Evolutionary conservation across 2,888 invertebrate species (phyloP), one percentile per base, ranked within the genome.

Genomic region (Catocala sponsa): DNA sequence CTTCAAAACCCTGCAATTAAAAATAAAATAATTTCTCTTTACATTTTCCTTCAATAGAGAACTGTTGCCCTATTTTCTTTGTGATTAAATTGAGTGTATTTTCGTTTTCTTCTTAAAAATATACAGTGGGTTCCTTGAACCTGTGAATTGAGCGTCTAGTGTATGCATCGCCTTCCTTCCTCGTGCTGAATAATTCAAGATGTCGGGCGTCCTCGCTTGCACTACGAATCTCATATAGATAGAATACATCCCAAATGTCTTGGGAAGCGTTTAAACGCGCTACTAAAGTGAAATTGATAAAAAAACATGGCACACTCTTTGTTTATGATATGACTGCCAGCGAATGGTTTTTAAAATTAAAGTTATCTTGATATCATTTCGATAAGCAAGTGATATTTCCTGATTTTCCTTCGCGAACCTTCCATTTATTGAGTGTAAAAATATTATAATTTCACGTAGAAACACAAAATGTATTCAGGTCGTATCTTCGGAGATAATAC

Each of bases 121-220:
- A 50, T 59, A 50, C 52, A 35, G 46, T 7, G 55, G 74, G 79
- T 75, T 80, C 80, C 65, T 74, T 72, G 85, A 83, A 81, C 86
- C 72, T 78, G 68, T 55, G 69, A 65, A 76, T 73, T 73, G 74
- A 73, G 74, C 67, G 66, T 62, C 60, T 72, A 63, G 63, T 82
- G 85, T 79, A 83, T 84, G 85, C 84, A 82, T 70, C 78, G 82
- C 83, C 87, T 87, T 87, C 87, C 87, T 80, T 59, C 60, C 60
- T 83, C 74, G 78, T 70, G 65, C 78, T 91, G 89, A 89, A 91
- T 91, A 85, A 91, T 91, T 88, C 88, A 91, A 72, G 57, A 70
- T 55, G 63, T 72, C 77, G 74, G 62, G 74, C 76, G 73, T 68
- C 77, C 79, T 78, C 70, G 72, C 79, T 73, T 78, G 79, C 68